phyloP scores from a whole-genome alignment of 2,888 invertebrate species.

The Ischnus inquisitorius region DNA sequence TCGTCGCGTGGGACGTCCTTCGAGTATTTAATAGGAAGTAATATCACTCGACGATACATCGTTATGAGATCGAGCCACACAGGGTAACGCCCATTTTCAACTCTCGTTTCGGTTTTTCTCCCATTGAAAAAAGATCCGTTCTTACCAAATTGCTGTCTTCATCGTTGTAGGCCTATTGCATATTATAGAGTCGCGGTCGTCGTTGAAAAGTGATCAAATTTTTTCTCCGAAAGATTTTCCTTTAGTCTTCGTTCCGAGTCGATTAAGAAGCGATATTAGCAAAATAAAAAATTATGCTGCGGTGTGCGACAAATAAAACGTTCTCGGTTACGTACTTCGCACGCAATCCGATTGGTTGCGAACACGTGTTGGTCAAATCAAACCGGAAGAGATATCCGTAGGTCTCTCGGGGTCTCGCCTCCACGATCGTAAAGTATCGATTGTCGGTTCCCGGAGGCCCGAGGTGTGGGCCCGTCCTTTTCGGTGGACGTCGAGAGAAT shows the following conservation, averaged over 20 bases:
- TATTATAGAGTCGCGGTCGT: no score
- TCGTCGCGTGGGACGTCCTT: slow-evolving; percentile 60
- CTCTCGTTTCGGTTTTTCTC: slow-evolving; percentile 10
- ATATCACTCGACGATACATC: slow-evolving; percentile 42
- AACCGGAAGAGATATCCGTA: slow-evolving; percentile 59
- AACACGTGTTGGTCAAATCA: slow-evolving; percentile 48
- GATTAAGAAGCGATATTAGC: no score
- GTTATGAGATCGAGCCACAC: slow-evolving; percentile 23
- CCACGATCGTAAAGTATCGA: slow-evolving; percentile 68
- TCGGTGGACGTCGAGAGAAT: slow-evolving; percentile 34
- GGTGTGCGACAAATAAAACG: no score
- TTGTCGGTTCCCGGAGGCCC: slow-evolving; percentile 60
- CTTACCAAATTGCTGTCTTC: neutral
- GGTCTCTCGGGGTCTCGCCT: slow-evolving; percentile 59
- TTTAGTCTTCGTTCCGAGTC: no score
- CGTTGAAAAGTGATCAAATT: no score
- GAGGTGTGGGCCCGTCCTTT: slow-evolving; percentile 52
- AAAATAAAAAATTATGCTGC: no score
- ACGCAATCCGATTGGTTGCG: slow-evolving; percentile 30
- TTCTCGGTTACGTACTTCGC: no score
- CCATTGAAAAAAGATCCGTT: neutral
- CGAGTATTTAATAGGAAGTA: slow-evolving; percentile 66
- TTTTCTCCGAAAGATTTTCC: no score
- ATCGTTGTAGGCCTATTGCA: neutral
- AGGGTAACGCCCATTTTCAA: slow-evolving; percentile 62